phyloP scores from a whole-genome alignment of 2,797 vertebrate species.

The Ctenopoma kingsleyae region DNA sequence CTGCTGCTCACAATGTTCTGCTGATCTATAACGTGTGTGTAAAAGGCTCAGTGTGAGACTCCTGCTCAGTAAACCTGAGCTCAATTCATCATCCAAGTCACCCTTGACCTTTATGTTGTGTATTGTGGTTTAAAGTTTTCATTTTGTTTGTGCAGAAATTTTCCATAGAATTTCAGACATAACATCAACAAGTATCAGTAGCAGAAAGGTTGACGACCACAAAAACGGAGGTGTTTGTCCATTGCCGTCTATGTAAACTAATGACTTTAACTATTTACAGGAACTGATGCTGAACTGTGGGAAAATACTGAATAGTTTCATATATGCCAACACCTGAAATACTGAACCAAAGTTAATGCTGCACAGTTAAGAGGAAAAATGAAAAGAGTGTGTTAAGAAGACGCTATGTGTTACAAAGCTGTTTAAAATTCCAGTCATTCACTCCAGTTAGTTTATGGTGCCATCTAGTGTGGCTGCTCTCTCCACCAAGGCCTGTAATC shows the following conservation, averaged over 20 bases:
- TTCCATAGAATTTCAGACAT: too few species aligned
- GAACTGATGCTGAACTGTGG: neutral
- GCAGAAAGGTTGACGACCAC: too few species aligned
- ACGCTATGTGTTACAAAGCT: neutral
- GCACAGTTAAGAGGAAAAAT: neutral
- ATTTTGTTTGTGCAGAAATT: conserved; percentile 8
- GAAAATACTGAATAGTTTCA: neutral
- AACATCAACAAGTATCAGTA: too few species aligned
- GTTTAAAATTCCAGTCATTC: conserved; percentile 58
- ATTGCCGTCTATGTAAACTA: too few species aligned
- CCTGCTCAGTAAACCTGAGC: conserved; percentile 2
- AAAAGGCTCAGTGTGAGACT: conserved; percentile 22
- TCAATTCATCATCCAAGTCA: conserved; percentile 19
- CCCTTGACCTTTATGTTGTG: conserved; percentile 28
- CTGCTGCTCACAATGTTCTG: neutral
- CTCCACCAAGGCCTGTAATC: neutral
- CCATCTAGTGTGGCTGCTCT: conserved; percentile 71
- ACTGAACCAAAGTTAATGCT: neutral
- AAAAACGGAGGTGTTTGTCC: too few species aligned
- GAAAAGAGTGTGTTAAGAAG: neutral
- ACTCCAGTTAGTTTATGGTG: conserved; percentile 51
- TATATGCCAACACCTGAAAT: neutral
- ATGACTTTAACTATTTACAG: neutral
- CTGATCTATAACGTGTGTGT: conserved; percentile 28
- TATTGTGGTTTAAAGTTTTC: neutral